Base-by-base conservation (phyloP, 1,140 invertebrate species). In the Nephotettix cincticeps region DNA sequence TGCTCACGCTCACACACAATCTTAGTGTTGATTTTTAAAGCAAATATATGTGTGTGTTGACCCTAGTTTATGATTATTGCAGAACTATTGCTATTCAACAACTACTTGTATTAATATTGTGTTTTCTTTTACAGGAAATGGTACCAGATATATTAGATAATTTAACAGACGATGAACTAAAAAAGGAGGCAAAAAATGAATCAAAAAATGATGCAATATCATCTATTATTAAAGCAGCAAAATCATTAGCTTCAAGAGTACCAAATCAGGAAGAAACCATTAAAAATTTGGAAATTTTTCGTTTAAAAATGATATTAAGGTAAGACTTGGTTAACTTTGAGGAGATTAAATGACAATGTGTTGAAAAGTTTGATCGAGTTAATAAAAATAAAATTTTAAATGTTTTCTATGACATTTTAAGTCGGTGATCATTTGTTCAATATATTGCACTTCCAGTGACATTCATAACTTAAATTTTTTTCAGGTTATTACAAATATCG, bases 161-260 rank as follows among this genome's bases (percentile, higher is more conserved):
- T 82, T 84, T 99, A 77, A 95, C 94, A n/a, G 97, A 99, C 82
- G 96, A 98, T 72, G 96, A 99, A 81, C 81, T 99, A 58, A 99
- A 99, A 80, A 93, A 95, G 76, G 96, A 99, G 83, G 94, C 95
- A 0, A 96, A 97, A 81, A 96, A 95, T 77, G 96, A 98, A 84
- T 92, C 93, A 56, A 95, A 96, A 81, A 96, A 93, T 79, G 95
- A 97, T 83, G 91, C 92, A 27, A 92, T 97, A 72, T 95, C 94
- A 66, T 90, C 92, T 68, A 92, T 97, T 77, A 93, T 97, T 63
- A 91, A 93, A 83, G 90, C 93, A 40, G 89, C 95, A 45, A 97
- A 97, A 83, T 92, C 90, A 80, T 86, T 98, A 71, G 92, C 94
- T 13, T 89, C 90, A 74, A 82, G 90, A 71, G 84, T 94, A 66